These are phyloP conservation scores for Promerops cafer DNA, from an alignment of 2,113 vertebrate genomes.

Conservation along the genomic window DNA sequence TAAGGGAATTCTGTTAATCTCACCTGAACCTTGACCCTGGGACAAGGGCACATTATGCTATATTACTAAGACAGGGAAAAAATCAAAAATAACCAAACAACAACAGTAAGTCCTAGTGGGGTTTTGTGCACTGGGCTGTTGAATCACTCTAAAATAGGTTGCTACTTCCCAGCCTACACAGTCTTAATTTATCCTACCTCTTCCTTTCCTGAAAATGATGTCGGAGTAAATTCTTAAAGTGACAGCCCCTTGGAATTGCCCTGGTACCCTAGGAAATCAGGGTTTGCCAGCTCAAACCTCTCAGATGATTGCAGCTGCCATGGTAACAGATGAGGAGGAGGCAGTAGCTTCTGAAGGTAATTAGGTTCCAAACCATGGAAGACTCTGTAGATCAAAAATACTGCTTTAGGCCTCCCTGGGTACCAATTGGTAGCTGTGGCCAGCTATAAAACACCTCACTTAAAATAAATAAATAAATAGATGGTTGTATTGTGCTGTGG, in stretches of 20 bases:
- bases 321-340: constrained; percentile 22
- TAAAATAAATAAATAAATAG: not conserved
- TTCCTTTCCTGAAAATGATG: not conserved
- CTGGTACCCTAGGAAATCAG: constrained; percentile 13
- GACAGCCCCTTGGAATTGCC: not conserved
- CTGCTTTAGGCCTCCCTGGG: not conserved
- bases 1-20: not conserved
- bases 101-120: not conserved
- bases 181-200: constrained; percentile 7
- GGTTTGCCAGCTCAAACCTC: not conserved
- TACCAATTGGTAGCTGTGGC: not conserved
- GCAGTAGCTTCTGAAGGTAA: constrained; percentile 9
- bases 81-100: no score
- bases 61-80: not conserved
- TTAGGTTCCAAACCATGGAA: not conserved
- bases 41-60: not conserved
- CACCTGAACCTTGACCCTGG: not conserved
- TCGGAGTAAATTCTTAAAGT: not conserved
- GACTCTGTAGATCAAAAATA: constrained; percentile 15
- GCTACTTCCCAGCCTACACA: not conserved
- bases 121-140: not conserved
- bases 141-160: not conserved
- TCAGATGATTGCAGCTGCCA: constrained; percentile 16
- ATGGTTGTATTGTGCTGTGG: not conserved
- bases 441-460: not conserved